Conservation (phyloP, 2,888 invertebrate species). For the Ennomos erosarius region DNA sequence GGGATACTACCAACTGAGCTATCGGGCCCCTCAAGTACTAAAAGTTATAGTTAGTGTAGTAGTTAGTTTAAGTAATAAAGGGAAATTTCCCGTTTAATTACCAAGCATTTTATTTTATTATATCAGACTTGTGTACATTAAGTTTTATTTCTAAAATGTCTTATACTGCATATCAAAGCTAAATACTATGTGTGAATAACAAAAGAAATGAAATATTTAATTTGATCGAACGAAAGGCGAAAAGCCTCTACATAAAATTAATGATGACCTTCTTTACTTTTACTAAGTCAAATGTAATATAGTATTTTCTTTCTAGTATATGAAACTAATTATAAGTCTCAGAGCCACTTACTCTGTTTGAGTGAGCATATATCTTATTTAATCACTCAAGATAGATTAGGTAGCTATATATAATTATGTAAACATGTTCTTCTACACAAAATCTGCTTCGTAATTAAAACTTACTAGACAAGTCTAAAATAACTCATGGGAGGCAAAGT, state of each 20-base stretch:
- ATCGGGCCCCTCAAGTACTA: too few relatives aligned
- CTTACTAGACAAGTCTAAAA: too few relatives aligned
- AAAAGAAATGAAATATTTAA: slow-evolving; percentile 5
- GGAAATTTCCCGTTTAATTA: too few relatives aligned
- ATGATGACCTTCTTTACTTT: slow-evolving; percentile 2
- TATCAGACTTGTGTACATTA: too few relatives aligned
- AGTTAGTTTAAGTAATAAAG: too few relatives aligned
- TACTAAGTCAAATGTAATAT: slow-evolving; percentile 6
- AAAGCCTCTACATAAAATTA: slow-evolving; percentile 5
- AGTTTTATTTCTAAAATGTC: neutral
- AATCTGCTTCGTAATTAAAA: too few relatives aligned
- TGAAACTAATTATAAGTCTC: slow-evolving; percentile 1
- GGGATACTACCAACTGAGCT: too few relatives aligned
- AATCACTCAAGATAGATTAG: neutral
- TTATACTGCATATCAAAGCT: neutral
- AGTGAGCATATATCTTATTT: neutral
- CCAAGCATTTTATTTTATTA: too few relatives aligned
- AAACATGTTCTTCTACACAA: too few relatives aligned
- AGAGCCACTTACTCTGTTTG: neutral
- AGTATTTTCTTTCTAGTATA: neutral
- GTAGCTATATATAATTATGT: too few relatives aligned
- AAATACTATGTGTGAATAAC: neutral
- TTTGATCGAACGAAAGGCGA: neutral
- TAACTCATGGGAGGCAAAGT: too few relatives aligned
- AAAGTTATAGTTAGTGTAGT: too few relatives aligned